Base-by-base conservation (phyloP, 37 sponge, comb jelly and placozoan species). In the Halichondria panicea region DNA sequence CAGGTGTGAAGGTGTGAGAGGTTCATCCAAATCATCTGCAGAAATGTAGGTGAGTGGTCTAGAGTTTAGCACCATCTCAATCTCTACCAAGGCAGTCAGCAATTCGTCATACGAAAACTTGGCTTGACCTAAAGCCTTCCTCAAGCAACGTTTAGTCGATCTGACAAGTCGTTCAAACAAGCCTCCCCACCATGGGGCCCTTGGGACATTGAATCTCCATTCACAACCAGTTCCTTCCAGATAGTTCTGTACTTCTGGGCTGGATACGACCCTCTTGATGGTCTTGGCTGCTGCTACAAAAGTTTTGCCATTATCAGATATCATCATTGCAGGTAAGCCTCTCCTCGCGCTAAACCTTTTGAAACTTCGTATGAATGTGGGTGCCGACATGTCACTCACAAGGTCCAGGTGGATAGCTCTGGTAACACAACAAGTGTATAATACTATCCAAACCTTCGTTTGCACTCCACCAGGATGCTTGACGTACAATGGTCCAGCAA, bases 181-280 rank as follows among this genome's bases (percentile, higher is more conserved):
- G 57, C 84, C 84, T 24, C 84, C 84, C 83, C 83, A 82, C 83
- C 83, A 82, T 39, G 75, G 75, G 33, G 75, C 74, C 48, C 40
- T 73, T 21, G 54, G 61, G 2, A 82, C 31, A 33, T 83, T 75
- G 70, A 83, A 83, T 41, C 48, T 59, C 84, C 76, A 83, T 48
- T 76, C 37, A 25, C 75, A 37, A 3, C 76, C 68, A 67, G 37
- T 57, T 32, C 30, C 52, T n/a, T 36, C 1, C 30, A 83, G 43
- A 45, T 82, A 82, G 4, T 34, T 61, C 56, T 72, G 40, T 1
- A 50, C 55, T 19, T 68, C 77, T n/a, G 43, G 59, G 56, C 43
- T 9, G 28, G 19, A 25, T 21, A 61, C 31, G 18, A 77, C 48
- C 32, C 28, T 30, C 54, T 77, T 13, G 62, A 71, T 11, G 9